A percentile compares a stretch with the other conserved stretches of the same genome.
Evolutionary conservation across 2,113 vertebrate species (phyloP).

Genomic region (Telmatochromis bifrenatus): DNA sequence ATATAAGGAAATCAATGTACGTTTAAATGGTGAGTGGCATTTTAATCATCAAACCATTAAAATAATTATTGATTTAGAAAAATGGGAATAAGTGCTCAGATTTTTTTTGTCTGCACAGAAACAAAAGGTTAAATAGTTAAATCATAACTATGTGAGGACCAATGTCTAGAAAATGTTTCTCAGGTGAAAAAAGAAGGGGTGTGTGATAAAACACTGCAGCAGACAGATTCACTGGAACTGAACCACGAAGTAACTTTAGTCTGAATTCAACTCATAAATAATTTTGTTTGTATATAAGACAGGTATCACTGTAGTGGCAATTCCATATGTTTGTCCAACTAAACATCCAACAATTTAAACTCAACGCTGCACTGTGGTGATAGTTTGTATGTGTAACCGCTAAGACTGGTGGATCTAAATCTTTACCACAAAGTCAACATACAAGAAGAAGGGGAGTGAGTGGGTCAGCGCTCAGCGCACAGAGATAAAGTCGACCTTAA

Average conservation of each 20-base stretch:
- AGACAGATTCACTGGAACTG: accelerated
- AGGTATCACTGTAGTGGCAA: not conserved
- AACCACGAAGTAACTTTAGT: accelerated
- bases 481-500: accelerated
- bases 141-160: not conserved
- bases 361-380: too few relatives aligned
- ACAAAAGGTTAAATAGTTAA: not conserved
- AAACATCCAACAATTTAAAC: too few relatives aligned
- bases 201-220: too few relatives aligned
- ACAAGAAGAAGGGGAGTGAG: too few relatives aligned
- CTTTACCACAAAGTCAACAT: too few relatives aligned
- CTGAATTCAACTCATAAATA: not conserved
- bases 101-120: accelerated
- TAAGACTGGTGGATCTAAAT: too few relatives aligned
- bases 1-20: not conserved
- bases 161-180: too few relatives aligned
- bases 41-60: accelerated
- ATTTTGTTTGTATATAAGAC: not conserved
- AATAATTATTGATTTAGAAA: not conserved
- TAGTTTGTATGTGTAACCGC: too few relatives aligned
- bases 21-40: not conserved
- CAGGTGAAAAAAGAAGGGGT: too few relatives aligned
- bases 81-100: not conserved
- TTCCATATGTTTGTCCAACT: too few relatives aligned
- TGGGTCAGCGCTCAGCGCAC: accelerated